Evolutionary conservation across 1,140 invertebrate species (phyloP).

Genomic region (Musca domestica): DNA sequence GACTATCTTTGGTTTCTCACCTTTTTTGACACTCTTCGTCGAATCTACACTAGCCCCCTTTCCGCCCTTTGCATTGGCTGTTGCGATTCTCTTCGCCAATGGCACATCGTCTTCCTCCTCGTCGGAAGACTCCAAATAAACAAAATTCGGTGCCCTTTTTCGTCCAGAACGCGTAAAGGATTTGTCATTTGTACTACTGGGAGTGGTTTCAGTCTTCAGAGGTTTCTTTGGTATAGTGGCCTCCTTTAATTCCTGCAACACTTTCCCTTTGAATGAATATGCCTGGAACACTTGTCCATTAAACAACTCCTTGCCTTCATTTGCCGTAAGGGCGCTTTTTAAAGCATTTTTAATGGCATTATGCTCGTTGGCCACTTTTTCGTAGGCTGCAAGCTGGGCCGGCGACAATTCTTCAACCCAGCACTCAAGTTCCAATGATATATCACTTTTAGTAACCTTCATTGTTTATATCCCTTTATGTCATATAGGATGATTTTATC

Average conservation of each 20-base stretch:
- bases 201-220: not conserved
- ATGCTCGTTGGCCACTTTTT: constrained; percentile 61
- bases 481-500: not conserved
- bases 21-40: constrained; percentile 29
- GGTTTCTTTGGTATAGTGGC: constrained; percentile 59
- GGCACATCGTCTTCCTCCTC: constrained; percentile 53
- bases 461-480: constrained; percentile 24
- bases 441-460: constrained; percentile 49
- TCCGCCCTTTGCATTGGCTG: constrained; percentile 26
- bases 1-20: constrained; percentile 24
- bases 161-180: constrained; percentile 27
- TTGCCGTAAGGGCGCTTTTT: constrained; percentile 58
- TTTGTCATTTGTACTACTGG: not conserved
- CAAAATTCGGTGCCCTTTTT: constrained; percentile 37
- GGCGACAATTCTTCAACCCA: constrained; percentile 66
- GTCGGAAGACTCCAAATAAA: constrained; percentile 48
- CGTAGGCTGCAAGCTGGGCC: constrained; percentile 58
- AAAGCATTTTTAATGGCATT: constrained; percentile 61
- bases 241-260: constrained; percentile 48
- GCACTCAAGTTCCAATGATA: constrained; percentile 63
- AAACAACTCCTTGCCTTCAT: constrained; percentile 62
- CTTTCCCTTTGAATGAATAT: constrained; percentile 54
- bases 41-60: constrained; percentile 18
- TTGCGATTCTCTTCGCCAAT: constrained; percentile 47
- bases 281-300: constrained; percentile 62